Percentiles rank a stretch among this genome's conserved stretches.
phyloP scores from a whole-genome alignment of 2,888 invertebrate genomes.

The Metellina segmentata region DNA sequence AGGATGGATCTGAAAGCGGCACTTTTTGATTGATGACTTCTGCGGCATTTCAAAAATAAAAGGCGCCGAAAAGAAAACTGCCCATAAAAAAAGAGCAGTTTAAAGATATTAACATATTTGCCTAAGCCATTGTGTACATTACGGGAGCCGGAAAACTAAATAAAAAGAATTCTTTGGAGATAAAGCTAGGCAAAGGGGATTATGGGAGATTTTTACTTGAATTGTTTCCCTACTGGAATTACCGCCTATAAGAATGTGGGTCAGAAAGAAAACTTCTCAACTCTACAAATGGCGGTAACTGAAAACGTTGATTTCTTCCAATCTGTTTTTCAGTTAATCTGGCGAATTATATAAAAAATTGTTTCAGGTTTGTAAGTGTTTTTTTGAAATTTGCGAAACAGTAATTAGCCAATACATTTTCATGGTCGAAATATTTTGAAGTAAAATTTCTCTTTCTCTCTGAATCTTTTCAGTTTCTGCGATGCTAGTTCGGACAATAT shows the following conservation, averaged over 20 bases:
- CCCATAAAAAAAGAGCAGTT: not conserved
- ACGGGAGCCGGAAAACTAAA: not conserved
- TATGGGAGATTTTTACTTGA: not conserved
- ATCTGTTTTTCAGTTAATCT: too few species aligned
- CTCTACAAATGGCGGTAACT: not conserved
- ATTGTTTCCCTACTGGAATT: not conserved
- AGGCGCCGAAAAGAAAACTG: not conserved
- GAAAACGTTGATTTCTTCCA: not conserved
- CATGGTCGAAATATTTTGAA: too few species aligned
- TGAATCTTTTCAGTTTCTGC: too few species aligned
- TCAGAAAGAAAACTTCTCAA: not conserved
- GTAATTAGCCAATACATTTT: too few species aligned
- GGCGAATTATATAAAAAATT: too few species aligned
- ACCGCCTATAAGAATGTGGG: not conserved
- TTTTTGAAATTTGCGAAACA: too few species aligned
- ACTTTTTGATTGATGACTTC: slow-evolving; percentile 18
- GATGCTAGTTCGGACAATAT: too few species aligned
- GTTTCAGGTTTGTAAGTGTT: too few species aligned
- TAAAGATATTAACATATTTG: slow-evolving; percentile 22
- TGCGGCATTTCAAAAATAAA: not conserved
- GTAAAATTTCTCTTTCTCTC: too few species aligned
- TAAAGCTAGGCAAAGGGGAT: not conserved
- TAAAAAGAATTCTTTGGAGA: not conserved
- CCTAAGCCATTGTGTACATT: not conserved
- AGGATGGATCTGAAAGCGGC: not conserved